A percentile compares a stretch with the other conserved stretches of the same genome.
phyloP scores from a whole-genome alignment of 2,113 vertebrate species.

The Labeo rohita region DNA sequence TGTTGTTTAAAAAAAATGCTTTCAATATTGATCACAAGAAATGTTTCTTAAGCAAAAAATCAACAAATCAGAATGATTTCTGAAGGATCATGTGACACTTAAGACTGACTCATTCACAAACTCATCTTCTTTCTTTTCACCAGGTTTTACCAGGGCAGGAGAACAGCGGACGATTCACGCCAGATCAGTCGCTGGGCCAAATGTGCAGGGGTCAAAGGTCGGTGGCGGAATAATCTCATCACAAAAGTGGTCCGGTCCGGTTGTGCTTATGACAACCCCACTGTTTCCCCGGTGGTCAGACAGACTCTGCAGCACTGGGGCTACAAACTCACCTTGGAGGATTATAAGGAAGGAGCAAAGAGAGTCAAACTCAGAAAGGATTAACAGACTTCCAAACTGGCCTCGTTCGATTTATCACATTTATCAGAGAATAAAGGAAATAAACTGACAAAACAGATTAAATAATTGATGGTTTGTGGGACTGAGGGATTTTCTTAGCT shows the following conservation, averaged over 20 bases:
- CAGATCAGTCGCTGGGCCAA: constrained; percentile 58
- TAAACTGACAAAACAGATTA: neutral
- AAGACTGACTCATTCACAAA: neutral
- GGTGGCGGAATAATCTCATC: constrained; percentile 58
- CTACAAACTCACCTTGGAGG: constrained; percentile 51
- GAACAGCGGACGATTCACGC: constrained; percentile 45
- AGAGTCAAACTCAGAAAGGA: constrained; percentile 49
- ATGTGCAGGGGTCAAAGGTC: constrained; percentile 54
- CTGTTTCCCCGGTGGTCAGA: constrained; percentile 55
- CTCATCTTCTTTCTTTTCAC: neutral
- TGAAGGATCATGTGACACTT: neutral
- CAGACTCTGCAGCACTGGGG: constrained; percentile 61
- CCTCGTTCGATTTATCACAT: neutral
- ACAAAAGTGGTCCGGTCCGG: constrained; percentile 55
- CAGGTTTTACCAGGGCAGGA: constrained; percentile 57
- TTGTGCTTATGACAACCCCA: constrained; percentile 42
- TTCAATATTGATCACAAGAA: neutral
- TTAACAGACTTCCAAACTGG: neutral
- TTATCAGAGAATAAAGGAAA: neutral
- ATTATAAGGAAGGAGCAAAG: constrained; percentile 52
- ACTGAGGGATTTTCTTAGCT: neutral
- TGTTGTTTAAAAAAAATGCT: neutral
- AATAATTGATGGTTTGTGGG: neutral
- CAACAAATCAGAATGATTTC: neutral
- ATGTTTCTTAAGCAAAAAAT: neutral